Conservation (phyloP, 2,113 vertebrate genomes). For the Phyllostomus hastatus region DNA sequence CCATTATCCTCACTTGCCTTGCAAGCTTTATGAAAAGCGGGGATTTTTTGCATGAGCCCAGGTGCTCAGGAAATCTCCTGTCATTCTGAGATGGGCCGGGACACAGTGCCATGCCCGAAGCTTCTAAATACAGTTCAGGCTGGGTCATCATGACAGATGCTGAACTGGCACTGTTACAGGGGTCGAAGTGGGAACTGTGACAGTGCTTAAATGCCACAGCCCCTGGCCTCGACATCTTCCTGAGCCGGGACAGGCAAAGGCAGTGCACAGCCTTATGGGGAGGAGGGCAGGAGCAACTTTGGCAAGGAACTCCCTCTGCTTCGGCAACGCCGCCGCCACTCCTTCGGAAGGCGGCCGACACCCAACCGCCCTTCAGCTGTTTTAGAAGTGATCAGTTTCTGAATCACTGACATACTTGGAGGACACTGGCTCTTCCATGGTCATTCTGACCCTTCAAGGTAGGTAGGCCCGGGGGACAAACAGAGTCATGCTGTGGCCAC, state of each 20-base stretch:
- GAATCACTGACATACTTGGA: constrained; percentile 70
- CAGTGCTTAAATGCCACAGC: constrained; percentile 70
- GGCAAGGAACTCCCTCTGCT: constrained; percentile 46
- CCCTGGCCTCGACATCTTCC: constrained; percentile 25
- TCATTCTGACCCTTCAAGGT: constrained; percentile 59
- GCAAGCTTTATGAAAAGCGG: not conserved
- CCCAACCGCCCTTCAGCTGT: constrained; percentile 2
- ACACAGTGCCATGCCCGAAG: constrained; percentile 48
- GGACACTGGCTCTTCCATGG: constrained; percentile 53
- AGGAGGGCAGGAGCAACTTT: constrained; percentile 7
- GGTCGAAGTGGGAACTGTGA: constrained; percentile 62
- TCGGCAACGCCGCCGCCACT: not conserved
- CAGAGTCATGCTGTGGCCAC: not conserved
- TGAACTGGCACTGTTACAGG: constrained; percentile 46
- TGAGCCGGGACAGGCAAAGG: not conserved
- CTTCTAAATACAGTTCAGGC: constrained; percentile 76
- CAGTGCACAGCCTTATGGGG: not conserved
- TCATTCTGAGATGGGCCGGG: constrained; percentile 47
- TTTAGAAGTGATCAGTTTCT: constrained; percentile 61
- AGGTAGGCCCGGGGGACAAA: constrained; percentile 48
- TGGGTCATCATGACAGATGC: constrained; percentile 73
- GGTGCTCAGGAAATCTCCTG: constrained; percentile 76
- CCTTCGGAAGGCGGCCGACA: constrained; percentile 39
- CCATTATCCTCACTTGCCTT: not conserved
- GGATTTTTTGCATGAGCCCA: constrained; percentile 38